Conservation (phyloP, 2,888 invertebrate species). For the Lithophane semibrunnea region DNA sequence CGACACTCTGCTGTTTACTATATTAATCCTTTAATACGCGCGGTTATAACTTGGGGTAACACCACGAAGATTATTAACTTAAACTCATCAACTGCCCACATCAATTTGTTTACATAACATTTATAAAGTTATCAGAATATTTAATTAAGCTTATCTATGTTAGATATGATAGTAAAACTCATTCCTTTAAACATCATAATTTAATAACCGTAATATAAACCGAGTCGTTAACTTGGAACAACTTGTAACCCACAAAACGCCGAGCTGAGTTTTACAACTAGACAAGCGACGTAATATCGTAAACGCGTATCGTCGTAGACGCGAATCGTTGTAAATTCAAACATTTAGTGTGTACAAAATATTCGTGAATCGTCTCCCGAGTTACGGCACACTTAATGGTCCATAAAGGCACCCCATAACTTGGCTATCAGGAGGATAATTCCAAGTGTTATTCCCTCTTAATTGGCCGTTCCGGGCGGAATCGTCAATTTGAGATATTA, state of each 20-base stretch:
- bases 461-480: constrained; percentile 89
- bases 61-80: constrained; percentile 53
- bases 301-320: constrained; percentile 50
- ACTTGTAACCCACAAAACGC: constrained; percentile 60
- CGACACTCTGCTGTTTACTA: constrained; percentile 58
- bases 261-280: constrained; percentile 59
- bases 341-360: constrained; percentile 75
- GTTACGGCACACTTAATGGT: constrained; percentile 83
- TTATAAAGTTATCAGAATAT: constrained; percentile 57
- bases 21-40: constrained; percentile 63
- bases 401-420: constrained; percentile 90
- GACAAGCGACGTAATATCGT: constrained; percentile 54
- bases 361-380: constrained; percentile 75
- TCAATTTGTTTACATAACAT: constrained; percentile 34
- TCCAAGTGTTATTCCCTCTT: constrained; percentile 88
- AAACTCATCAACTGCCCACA: constrained; percentile 49
- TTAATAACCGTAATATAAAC: constrained; percentile 67
- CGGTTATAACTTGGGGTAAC: constrained; percentile 53
- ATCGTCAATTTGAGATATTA: constrained; percentile 90
- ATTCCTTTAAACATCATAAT: constrained; percentile 54
- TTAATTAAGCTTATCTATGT: constrained; percentile 53
- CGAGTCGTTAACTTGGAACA: constrained; percentile 64
- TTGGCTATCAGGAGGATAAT: constrained; percentile 87
- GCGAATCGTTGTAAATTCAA: constrained; percentile 70
- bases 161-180: constrained; percentile 35